phyloP scores from a whole-genome alignment of 2,888 invertebrate genomes.

The Volucella bombylans region DNA sequence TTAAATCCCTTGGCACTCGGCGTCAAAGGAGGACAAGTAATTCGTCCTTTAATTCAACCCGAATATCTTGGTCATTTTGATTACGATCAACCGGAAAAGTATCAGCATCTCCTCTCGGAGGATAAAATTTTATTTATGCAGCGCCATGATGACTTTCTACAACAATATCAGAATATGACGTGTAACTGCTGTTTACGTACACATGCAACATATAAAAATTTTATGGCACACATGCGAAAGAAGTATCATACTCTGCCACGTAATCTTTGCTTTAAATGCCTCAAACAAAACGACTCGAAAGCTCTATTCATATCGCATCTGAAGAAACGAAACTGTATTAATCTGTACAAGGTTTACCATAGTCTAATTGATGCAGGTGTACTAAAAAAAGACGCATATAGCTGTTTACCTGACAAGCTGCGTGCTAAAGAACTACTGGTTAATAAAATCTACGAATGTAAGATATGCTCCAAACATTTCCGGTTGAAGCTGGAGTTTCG shows the following conservation, averaged over 20 bases:
- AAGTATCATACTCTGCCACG: constrained; percentile 81
- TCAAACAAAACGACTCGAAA: constrained; percentile 82
- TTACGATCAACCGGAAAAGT: constrained; percentile 82
- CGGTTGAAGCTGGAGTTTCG: constrained; percentile 82
- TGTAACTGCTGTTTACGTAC: constrained; percentile 82
- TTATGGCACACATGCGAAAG: constrained; percentile 83
- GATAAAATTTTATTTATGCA: constrained; percentile 81
- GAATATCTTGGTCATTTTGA: constrained; percentile 79
- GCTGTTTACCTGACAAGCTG: constrained; percentile 78
- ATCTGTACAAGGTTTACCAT: constrained; percentile 81
- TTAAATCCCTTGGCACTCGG: constrained; percentile 67
- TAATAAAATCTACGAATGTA: constrained; percentile 82
- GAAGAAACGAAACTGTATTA: constrained; percentile 82
- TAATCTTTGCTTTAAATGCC: constrained; percentile 82
- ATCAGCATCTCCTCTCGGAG: constrained; percentile 80
- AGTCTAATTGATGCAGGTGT: constrained; percentile 77
- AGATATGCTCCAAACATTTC: constrained; percentile 81
- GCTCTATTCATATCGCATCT: constrained; percentile 82
- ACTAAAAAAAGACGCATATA: constrained; percentile 66
- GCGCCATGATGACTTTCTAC: constrained; percentile 81
- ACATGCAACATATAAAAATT: constrained; percentile 82
- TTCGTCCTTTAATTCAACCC: constrained; percentile 54
- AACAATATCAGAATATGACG: constrained; percentile 82
- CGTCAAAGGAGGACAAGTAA: constrained; percentile 26
- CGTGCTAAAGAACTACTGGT: constrained; percentile 82